A percentile compares a stretch with the other conserved stretches of the same genome.
Conservation (phyloP, 2,113 vertebrate species). For the Bostrychus sinensis region DNA sequence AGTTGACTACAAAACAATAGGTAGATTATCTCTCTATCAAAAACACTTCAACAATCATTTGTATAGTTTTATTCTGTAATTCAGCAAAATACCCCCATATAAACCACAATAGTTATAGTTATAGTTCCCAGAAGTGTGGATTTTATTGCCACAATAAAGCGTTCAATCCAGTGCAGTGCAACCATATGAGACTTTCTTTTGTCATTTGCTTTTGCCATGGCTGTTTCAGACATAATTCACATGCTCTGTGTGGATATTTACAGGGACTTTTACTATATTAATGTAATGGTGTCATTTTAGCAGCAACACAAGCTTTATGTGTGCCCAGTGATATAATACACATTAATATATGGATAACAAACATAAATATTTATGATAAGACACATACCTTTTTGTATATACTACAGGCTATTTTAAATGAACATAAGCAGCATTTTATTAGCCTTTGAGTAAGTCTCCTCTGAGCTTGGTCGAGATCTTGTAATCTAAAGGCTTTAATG, state of each 20-base stretch:
- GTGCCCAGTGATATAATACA: neutral
- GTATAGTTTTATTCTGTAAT: constrained; percentile 16
- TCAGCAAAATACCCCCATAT: constrained; percentile 36
- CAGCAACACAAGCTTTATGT: too few species aligned
- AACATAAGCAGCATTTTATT: constrained; percentile 20
- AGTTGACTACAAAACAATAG: neutral
- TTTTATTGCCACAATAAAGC: constrained; percentile 43
- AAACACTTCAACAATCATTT: constrained; percentile 2
- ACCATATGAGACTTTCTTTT: neutral
- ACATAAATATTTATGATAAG: constrained; percentile 13
- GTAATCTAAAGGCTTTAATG: constrained; percentile 81
- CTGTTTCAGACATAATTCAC: neutral
- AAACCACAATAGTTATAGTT: constrained; percentile 48
- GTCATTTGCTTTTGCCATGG: neutral
- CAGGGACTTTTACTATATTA: too few species aligned
- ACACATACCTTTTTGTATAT: constrained; percentile 38
- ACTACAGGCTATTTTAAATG: neutral
- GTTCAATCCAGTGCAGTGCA: constrained; percentile 14
- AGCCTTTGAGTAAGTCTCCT: constrained; percentile 36
- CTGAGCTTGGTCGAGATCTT: constrained; percentile 74
- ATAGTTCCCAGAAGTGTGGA: constrained; percentile 44
- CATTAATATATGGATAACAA: neutral
- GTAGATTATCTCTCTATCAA: neutral
- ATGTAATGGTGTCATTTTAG: too few species aligned
- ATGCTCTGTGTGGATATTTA: too few species aligned